Percentiles rank a stretch among this genome's conserved stretches.
phyloP scores from a whole-genome alignment of 1,140 invertebrate genomes.

The Nasonia giraulti region DNA sequence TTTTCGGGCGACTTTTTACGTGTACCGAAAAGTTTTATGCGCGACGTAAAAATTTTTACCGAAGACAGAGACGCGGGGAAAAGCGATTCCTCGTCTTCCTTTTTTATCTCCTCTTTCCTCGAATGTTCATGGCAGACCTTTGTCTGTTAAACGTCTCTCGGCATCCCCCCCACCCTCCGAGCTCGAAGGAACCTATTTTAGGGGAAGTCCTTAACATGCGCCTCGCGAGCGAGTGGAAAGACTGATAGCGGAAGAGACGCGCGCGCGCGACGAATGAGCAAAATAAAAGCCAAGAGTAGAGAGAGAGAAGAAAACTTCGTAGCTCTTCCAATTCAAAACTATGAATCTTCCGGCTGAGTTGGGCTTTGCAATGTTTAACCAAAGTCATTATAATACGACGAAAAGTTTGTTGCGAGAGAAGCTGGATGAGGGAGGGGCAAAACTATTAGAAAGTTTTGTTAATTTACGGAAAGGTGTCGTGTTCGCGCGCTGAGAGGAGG shows the following conservation, averaged over 20 bases:
- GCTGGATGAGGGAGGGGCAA: background rate
- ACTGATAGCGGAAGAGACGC: conserved; percentile 43
- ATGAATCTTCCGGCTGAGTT: conserved; percentile 38
- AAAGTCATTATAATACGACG: conserved; percentile 55
- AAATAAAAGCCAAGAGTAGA: conserved; percentile 38
- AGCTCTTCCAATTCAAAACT: conserved; percentile 44
- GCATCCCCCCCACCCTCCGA: background rate
- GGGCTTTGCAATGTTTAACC: conserved; percentile 55
- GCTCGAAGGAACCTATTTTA: conserved; percentile 36
- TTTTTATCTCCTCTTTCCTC: conserved; percentile 46
- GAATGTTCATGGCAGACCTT: conserved; percentile 38
- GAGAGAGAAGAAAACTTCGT: conserved; percentile 36
- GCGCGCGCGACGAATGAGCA: conserved; percentile 19
- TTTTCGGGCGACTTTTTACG: conserved; percentile 27
- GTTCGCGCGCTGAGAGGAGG: background rate
- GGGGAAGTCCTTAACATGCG: conserved; percentile 38
- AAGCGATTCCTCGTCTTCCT: conserved; percentile 25
- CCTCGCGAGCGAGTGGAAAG: conserved; percentile 27
- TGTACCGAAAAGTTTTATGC: conserved; percentile 44
- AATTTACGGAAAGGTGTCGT: conserved; percentile 58
- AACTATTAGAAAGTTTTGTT: conserved; percentile 59
- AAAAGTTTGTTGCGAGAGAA: conserved; percentile 52
- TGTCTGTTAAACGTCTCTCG: conserved; percentile 47
- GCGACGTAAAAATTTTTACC: conserved; percentile 45
- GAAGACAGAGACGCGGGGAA: conserved; percentile 20